phyloP scores from a whole-genome alignment of 2,888 invertebrate genomes.

The Aproaerema taeniolella region DNA sequence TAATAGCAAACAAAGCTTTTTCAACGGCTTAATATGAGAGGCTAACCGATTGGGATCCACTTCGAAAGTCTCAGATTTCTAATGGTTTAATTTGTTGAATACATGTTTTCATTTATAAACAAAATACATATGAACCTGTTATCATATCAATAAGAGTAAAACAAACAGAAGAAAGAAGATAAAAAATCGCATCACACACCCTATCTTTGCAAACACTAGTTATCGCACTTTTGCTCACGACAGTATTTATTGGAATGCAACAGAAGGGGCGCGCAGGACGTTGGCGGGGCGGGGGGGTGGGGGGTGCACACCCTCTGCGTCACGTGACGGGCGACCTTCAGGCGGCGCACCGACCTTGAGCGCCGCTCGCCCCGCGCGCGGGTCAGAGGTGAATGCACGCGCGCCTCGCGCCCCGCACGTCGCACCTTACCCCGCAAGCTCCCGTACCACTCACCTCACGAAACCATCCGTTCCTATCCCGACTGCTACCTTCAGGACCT shows the following conservation, averaged over 20 bases:
- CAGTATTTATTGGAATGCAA: slow-evolving; percentile 22
- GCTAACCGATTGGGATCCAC: too few species aligned
- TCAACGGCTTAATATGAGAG: too few species aligned
- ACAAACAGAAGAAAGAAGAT: too few species aligned
- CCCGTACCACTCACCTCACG: slow-evolving; percentile 59
- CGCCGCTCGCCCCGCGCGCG: slow-evolving; percentile 67
- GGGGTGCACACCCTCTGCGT: slow-evolving; percentile 74
- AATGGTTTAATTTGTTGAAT: too few species aligned
- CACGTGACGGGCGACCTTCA: slow-evolving; percentile 74
- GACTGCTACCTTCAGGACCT: slow-evolving; percentile 38
- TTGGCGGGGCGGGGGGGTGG: slow-evolving; percentile 53
- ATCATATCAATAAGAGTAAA: too few species aligned
- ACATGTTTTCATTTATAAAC: too few species aligned
- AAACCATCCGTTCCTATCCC: slow-evolving; percentile 46
- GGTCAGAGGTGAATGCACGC: slow-evolving; percentile 77
- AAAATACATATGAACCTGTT: too few species aligned
- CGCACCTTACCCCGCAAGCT: slow-evolving; percentile 29
- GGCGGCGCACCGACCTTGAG: slow-evolving; percentile 76
- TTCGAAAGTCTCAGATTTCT: too few species aligned
- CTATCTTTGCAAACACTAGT: too few species aligned
- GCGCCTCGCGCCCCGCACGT: slow-evolving; percentile 35
- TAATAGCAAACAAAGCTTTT: too few species aligned
- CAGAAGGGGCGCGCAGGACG: slow-evolving; percentile 32
- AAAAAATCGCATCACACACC: too few species aligned
- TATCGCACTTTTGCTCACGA: slow-evolving; percentile 30